These are phyloP conservation scores for Phaethornis superciliosus DNA, from an alignment of 2,113 vertebrate genomes.

Conservation along the genomic window DNA sequence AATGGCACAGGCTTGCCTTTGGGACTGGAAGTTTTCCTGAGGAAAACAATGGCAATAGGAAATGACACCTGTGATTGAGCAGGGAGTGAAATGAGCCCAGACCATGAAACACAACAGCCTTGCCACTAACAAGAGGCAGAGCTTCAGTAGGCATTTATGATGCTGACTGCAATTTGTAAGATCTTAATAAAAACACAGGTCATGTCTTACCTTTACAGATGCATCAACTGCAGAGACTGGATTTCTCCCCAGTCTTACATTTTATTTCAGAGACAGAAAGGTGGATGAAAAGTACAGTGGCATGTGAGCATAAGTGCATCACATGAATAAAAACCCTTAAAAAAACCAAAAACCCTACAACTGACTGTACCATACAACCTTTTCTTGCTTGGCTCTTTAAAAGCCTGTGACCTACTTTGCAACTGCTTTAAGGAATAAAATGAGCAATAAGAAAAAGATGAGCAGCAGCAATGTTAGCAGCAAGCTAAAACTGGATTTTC, in stretches of 20 bases:
- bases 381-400: neutral
- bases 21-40: neutral
- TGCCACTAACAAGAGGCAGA: neutral
- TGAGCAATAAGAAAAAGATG: neutral
- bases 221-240: neutral
- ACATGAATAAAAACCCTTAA: neutral
- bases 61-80: neutral
- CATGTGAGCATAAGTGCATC: neutral
- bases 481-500: conserved; percentile 32
- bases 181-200: neutral
- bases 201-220: neutral
- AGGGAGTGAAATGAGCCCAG: neutral
- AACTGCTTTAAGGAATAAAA: conserved; percentile 5
- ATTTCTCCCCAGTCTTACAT: neutral
- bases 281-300: neutral
- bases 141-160: neutral
- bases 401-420: conserved; percentile 1
- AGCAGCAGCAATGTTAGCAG: neutral
- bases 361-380: neutral
- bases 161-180: neutral
- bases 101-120: accelerated
- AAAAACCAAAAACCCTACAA: neutral
- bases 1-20: neutral
- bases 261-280: neutral
- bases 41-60: neutral